Conservation (phyloP, 2,888 invertebrate species). For the Cheilosia variabilis region DNA sequence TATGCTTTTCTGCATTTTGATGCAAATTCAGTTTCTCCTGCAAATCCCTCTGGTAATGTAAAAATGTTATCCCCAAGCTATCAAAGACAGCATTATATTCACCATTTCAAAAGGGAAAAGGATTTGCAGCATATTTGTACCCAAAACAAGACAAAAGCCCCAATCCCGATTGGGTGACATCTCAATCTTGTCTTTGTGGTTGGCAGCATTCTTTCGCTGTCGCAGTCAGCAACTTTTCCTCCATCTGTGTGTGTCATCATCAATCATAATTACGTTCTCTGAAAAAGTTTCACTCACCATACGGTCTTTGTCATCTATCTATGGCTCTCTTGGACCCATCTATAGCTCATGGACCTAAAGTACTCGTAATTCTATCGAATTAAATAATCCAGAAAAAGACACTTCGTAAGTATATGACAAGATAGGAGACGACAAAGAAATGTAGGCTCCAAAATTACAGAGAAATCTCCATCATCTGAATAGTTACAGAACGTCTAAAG, state of each 20-base stretch:
- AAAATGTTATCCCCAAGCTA: too few relatives aligned
- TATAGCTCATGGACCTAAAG: conserved; percentile 9
- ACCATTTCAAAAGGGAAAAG: too few relatives aligned
- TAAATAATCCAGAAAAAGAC: conserved; percentile 42
- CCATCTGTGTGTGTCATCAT: conserved; percentile 37
- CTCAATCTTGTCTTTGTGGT: too few relatives aligned
- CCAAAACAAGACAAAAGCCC: too few relatives aligned
- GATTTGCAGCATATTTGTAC: too few relatives aligned
- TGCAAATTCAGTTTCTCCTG: too few relatives aligned
- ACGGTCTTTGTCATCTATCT: conserved; percentile 5
- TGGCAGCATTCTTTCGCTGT: conserved; percentile 10
- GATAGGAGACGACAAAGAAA: conserved; percentile 8
- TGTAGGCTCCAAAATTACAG: conserved; percentile 58
- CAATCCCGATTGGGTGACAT: too few relatives aligned
- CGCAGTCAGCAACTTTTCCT: background rate
- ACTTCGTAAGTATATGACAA: background rate
- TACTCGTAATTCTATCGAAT: conserved; percentile 46
- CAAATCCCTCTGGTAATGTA: too few relatives aligned
- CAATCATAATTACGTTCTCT: conserved; percentile 64
- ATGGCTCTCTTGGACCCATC: conserved; percentile 6
- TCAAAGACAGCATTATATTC: too few relatives aligned
- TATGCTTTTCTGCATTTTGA: too few relatives aligned
- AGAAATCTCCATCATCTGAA: conserved; percentile 28
- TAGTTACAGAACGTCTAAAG: background rate
- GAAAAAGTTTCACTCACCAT: conserved; percentile 31